Conservation (phyloP, 2,113 vertebrate genomes). For the Brachyhypopomus occidentalis region DNA sequence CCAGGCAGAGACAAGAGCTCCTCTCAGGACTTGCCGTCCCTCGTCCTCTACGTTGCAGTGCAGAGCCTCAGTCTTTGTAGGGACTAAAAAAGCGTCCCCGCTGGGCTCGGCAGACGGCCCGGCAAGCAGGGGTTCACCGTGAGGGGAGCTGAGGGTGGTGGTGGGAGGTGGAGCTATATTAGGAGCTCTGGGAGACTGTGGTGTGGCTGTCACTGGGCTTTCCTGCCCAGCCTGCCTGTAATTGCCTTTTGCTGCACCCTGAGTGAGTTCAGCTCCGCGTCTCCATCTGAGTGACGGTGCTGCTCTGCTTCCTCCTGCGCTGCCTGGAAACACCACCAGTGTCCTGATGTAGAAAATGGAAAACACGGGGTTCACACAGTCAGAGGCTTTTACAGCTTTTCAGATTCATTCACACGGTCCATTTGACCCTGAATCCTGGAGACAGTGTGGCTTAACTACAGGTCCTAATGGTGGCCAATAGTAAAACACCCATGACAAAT, state of each 20-base stretch:
- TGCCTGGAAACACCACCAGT: constrained; percentile 44
- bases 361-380: constrained; percentile 41
- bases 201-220: constrained; percentile 40
- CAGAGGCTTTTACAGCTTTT: constrained; percentile 33
- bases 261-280: constrained; percentile 67
- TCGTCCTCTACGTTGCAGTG: constrained; percentile 3
- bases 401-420: not conserved
- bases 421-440: not conserved
- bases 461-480: not conserved
- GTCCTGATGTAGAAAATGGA: constrained; percentile 30
- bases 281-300: constrained; percentile 62
- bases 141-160: constrained; percentile 66
- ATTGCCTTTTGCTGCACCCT: constrained; percentile 71
- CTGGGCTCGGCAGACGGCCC: constrained; percentile 54
- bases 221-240: constrained; percentile 60
- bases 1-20: not conserved
- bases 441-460: not conserved
- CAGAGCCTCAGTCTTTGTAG: constrained; percentile 46
- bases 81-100: constrained; percentile 55
- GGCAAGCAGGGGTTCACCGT: constrained; percentile 63
- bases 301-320: constrained; percentile 51
- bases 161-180: constrained; percentile 64
- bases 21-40: not conserved
- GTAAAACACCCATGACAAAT: not conserved
- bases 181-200: not conserved